Base-by-base conservation (phyloP, 1,140 invertebrate species). In the Zaprionus capensis region DNA sequence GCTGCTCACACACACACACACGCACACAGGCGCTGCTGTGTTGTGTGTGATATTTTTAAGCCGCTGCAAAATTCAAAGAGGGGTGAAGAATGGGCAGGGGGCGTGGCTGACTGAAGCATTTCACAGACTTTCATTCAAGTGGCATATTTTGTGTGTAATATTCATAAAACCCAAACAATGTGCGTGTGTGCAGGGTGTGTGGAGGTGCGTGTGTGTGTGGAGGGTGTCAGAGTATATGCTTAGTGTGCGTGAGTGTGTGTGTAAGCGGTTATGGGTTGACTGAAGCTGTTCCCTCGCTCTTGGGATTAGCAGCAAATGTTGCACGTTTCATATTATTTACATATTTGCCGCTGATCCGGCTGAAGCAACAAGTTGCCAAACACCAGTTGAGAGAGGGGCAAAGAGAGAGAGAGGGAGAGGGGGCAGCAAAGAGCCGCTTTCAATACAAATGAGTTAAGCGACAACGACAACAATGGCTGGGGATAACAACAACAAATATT, bases 281-380 rank as follows among this genome's bases (percentile, higher is more conserved):
- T 38, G 67, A 58, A 24, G 38, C 63, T 22, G 31, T 22, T 66
- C 31, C 38, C 20, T 26, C 20, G 68, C 61, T 61, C 49, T 56
- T 67, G 61, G 72, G 73, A 76, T 76, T 76, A 76, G 73, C 68
- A 76, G 73, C 73, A 76, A 76, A 76, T 76, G 73, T 76, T 76
- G 73, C 73, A 76, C 73, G 73, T 76, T 70, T 71, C 68, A 71
- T 65, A 71, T 76, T 76, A 76, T 76, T 76, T 76, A 76, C 68
- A 76, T 71, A 76, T 71, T 75, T 71, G 61, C 44, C 68, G 68
- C 68, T 71, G 67, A 76, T 71, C 68, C 41, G 36, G 36, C 61
- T 59, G 31, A 58, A 64, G 73, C 73, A 76, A 76, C 73, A 76
- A 76, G 73, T 76, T 71, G 68, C 49, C 44, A 71, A 76, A 75